Evolutionary conservation across 2,888 invertebrate genomes (phyloP).

Genomic region (Dichetophora obliterata): DNA sequence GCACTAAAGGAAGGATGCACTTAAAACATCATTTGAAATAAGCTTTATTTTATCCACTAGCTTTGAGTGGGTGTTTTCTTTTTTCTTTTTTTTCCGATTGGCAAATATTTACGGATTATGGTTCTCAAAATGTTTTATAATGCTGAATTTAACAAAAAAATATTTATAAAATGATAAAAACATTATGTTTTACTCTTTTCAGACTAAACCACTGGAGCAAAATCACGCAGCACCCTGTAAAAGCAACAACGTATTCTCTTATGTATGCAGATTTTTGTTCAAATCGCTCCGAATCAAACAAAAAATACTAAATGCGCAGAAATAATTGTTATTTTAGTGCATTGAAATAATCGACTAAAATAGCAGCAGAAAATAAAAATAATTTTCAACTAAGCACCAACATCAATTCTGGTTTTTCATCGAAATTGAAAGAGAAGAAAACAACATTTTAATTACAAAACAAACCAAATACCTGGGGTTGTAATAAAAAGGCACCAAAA

Average conservation of each 20-base stretch:
- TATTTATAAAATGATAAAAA: too few relatives aligned
- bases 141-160: too few relatives aligned
- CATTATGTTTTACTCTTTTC: not conserved
- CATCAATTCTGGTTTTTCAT: not conserved
- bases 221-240: not conserved
- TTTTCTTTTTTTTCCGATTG: too few relatives aligned
- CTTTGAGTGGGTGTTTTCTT: too few relatives aligned
- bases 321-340: not conserved
- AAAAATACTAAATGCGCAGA: not conserved
- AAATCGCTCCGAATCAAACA: not conserved
- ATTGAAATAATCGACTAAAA: not conserved
- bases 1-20: too few relatives aligned
- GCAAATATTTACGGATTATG: too few relatives aligned
- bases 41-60: too few relatives aligned
- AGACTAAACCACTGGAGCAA: not conserved
- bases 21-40: too few relatives aligned
- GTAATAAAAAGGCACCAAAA: slow-evolving; percentile 46
- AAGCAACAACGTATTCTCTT: too few relatives aligned
- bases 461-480: not conserved
- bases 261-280: too few relatives aligned
- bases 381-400: not conserved
- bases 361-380: not conserved
- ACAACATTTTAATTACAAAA: not conserved
- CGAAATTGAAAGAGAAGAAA: not conserved
- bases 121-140: too few relatives aligned